Base-by-base conservation (phyloP, 2,888 invertebrate genomes). In the Drosophila eohydei region DNA sequence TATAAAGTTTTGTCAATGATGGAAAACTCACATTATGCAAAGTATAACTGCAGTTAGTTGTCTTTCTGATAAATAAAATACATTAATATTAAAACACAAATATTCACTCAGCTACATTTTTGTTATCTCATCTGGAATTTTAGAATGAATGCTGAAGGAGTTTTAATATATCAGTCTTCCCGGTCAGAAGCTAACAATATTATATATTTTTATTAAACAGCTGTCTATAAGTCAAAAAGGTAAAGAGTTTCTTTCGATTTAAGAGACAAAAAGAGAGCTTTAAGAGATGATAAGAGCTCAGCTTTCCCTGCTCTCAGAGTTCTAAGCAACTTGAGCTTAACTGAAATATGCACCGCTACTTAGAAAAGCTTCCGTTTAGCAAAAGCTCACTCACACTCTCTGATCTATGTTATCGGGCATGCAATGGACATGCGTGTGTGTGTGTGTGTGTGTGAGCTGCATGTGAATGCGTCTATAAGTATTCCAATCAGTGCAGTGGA, bases 1-100 rank as follows among this genome's bases (percentile, higher is more conserved):
- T 63, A 82, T 80, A 84, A 80, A 67, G 55, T 72, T 76, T 78
- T 76, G 70, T 87, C 83, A 71, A 73, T 61, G 70, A 76, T 81
- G 74, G 71, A 52, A 72, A 74, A 63, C 56, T 60, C 60, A 55
- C 36, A 46, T 46, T 38, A 63, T 63, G 56, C 69, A 55, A 38
- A 62, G 9, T 30, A 32, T 65, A 61, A 38, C 12, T 41, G 38
- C 57, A 60, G 52, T 46, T 60, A n/a, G 51, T 52, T 12, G 8
- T 43, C 50, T 67, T 41, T 61, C 57, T 64, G 74, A 71, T 66
- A 59, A 83, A 87, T 84, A 76, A 81, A 83, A 73, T 56, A 78
- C 64, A 64, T 6, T 83, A 86, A 67, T 75, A 51, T 63, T 74
- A 62, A 55, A 38, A 6, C 21, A 38, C 6, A 28, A 26, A 2